These are phyloP conservation scores for Asarcornis scutulata DNA, from an alignment of 2,113 vertebrate species.

Conservation along the genomic window DNA sequence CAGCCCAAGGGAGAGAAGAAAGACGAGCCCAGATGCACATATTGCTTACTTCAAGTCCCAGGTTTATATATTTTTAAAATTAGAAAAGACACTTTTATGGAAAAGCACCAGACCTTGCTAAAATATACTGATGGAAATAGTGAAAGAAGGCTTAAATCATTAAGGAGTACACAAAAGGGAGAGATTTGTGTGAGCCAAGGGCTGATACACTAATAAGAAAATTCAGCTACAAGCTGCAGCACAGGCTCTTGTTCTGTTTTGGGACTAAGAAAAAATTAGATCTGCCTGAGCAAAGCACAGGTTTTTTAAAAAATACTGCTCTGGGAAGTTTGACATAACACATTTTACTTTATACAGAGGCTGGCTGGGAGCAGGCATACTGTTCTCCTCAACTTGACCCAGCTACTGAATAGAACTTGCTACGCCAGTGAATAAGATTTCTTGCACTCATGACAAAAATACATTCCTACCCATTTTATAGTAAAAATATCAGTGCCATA, in stretches of 20 bases:
- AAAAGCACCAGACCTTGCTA: neutral
- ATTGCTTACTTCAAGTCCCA: neutral
- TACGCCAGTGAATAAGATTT: neutral
- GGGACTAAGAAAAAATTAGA: neutral
- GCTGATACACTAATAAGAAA: conserved; percentile 18
- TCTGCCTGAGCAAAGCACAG: neutral
- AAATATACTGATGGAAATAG: neutral
- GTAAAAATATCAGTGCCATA: neutral
- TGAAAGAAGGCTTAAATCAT: conserved; percentile 2
- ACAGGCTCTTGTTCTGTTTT: neutral
- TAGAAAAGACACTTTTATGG: neutral
- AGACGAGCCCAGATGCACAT: neutral
- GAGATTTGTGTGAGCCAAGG: neutral
- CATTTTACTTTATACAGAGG: neutral
- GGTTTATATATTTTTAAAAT: conserved; percentile 10
- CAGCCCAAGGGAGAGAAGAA: neutral
- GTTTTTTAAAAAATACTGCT: neutral
- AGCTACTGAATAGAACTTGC: neutral
- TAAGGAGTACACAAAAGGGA: neutral
- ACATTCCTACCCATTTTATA: neutral
- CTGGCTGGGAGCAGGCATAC: neutral
- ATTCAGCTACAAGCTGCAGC: conserved; percentile 14
- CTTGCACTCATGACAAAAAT: neutral
- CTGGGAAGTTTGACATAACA: neutral
- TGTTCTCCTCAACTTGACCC: neutral